Base-by-base conservation (phyloP, 2,888 invertebrate genomes). In the Harpalus rufipes region DNA sequence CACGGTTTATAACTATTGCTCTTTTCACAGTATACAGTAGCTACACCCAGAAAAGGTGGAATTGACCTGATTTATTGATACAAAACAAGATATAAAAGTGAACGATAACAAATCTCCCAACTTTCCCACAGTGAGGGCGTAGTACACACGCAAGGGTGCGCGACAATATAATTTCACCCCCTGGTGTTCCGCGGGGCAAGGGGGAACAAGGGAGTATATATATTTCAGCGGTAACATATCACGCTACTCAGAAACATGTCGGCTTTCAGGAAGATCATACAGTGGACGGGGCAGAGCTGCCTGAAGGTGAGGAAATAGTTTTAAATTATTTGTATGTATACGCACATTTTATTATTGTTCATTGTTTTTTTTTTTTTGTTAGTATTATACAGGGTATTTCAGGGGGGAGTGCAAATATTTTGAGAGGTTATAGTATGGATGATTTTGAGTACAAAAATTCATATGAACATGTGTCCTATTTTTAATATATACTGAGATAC, bases 121-220 rank as follows among this genome's bases (percentile, higher is more conserved):
- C 10, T 51, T 51, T 51, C 44, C 44, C 44, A 51, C 44, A 51
- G 12, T 51, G 44, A 51, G 44, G 44, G 44, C 44, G 44, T 51
- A 51, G 44, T 1, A 10, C 6, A 10, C 44, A 51, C 56, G 76
- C 41, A 10, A 72, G 72, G 72, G 72, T 76, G 76, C 56, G 12
- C 39, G 51, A 18, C 76, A 51, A 76, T 76, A 44, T 56, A 76
- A 76, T 76, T 76, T 18, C 44, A 76, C 56, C 44, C 76, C 76
- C 63, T 8, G 59, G 14, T 18, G 18, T n/a, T 18, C 3, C 14
- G 0, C 14, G 12, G 44, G 44, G 44, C 6, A 12, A 12, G 44
- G 12, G 44, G 44, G 12, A 51, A 8, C n/a, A 25, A 32, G 32
- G 5, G 32, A n/a, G 68, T 51, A 51, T 51, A 51, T 12, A 51